Evolutionary conservation across 2,113 vertebrate species (phyloP).

Genomic region (Dunckerocampus dactyliophorus): DNA sequence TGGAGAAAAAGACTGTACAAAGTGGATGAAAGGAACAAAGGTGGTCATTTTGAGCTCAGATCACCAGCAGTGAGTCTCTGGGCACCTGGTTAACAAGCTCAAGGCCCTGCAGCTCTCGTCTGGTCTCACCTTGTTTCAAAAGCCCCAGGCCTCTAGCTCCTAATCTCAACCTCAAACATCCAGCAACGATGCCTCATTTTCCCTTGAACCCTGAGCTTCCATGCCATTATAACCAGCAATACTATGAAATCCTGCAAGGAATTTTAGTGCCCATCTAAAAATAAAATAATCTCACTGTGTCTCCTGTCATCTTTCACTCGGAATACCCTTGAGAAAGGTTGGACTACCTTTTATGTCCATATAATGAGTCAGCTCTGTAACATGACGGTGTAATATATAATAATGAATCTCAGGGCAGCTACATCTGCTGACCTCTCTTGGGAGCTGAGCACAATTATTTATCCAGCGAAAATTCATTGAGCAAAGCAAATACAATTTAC

Average conservation of each 20-base stretch:
- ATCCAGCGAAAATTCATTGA: slow-evolving; percentile 50
- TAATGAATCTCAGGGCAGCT: slow-evolving; percentile 59
- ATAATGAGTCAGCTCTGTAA: slow-evolving; percentile 52
- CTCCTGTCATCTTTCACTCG: slow-evolving; percentile 26
- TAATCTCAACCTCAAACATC: slow-evolving; percentile 11
- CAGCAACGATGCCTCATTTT: background rate
- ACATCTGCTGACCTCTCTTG: slow-evolving; percentile 58
- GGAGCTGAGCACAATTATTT: slow-evolving; percentile 59
- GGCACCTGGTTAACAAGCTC: slow-evolving; percentile 33
- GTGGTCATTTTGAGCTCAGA: slow-evolving; percentile 23
- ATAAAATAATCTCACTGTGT: background rate
- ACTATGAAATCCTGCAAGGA: slow-evolving; percentile 7
- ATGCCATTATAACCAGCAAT: background rate
- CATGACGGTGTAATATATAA: slow-evolving; percentile 53
- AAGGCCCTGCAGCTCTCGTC: slow-evolving; percentile 20
- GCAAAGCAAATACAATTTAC: slow-evolving; percentile 46
- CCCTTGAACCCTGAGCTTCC: slow-evolving; percentile 10
- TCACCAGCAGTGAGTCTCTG: slow-evolving; percentile 28
- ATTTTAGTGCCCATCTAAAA: background rate
- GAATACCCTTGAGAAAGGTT: slow-evolving; percentile 36
- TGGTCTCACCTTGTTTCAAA: slow-evolving; percentile 14
- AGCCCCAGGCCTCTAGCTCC: slow-evolving; percentile 6
- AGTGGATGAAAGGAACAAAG: slow-evolving; percentile 16
- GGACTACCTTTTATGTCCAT: slow-evolving; percentile 27
- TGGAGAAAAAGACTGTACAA: slow-evolving; percentile 5